Percentiles rank a stretch among this genome's conserved stretches.
Evolutionary conservation across 2,888 invertebrate species (phyloP).

Genomic region (Agonopterix alstromeriana): DNA sequence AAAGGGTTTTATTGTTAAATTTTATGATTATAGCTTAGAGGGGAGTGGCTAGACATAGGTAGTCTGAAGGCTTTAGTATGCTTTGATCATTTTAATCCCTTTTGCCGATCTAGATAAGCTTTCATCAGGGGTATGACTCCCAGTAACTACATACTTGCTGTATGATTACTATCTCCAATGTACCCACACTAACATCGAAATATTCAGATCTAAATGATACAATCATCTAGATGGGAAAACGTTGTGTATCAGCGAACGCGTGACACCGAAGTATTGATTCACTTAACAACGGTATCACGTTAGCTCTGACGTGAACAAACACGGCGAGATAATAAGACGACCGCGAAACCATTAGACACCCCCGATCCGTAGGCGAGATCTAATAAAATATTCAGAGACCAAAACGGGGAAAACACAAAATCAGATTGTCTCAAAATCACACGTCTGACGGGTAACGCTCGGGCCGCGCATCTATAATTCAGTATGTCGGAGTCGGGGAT

Average conservation of each 20-base stretch:
- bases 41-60: neutral
- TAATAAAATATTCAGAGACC: slow-evolving; percentile 69
- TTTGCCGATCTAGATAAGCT: neutral
- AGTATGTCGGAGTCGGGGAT: slow-evolving; percentile 16
- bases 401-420: slow-evolving; percentile 68
- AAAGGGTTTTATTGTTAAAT: slow-evolving; percentile 8
- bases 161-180: no score
- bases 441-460: slow-evolving; percentile 58
- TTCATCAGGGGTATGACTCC: no score
- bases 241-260: no score
- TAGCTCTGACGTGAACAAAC: slow-evolving; percentile 1
- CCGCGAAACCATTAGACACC: slow-evolving; percentile 60
- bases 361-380: slow-evolving; percentile 45
- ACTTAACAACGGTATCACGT: neutral
- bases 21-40: slow-evolving; percentile 4
- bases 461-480: slow-evolving; percentile 68
- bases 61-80: neutral
- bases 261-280: neutral
- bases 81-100: neutral
- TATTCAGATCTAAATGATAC: no score
- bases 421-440: slow-evolving; percentile 76
- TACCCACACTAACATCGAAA: no score
- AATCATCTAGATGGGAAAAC: no score
- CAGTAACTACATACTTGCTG: no score
- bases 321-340: slow-evolving; percentile 15